phyloP scores from a whole-genome alignment of 2,797 vertebrate genomes.

The Enteromius viviparus region DNA sequence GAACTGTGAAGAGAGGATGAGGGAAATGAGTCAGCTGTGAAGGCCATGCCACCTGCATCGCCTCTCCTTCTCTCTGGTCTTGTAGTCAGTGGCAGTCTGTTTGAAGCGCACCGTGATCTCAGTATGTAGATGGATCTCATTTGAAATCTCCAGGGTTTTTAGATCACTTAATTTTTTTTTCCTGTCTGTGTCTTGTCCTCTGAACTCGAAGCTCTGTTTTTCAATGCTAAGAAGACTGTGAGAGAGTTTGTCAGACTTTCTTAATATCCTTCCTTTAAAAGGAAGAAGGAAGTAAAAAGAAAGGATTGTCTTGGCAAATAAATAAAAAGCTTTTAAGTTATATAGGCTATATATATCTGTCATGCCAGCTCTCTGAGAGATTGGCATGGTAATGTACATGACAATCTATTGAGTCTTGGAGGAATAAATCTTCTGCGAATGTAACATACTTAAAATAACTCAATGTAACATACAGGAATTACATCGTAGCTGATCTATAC shows the following conservation, averaged over 20 bases:
- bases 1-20: conserved; percentile 47
- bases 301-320: background rate
- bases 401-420: no score
- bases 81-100: conserved; percentile 26
- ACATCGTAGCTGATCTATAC: no score
- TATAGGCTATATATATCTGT: background rate
- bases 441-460: no score
- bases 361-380: no score
- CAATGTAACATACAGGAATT: no score
- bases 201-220: conserved; percentile 18
- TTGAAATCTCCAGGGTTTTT: conserved; percentile 20
- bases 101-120: conserved; percentile 34
- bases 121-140: conserved; percentile 21
- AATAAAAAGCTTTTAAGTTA: conserved; percentile 19
- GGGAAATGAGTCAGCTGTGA: conserved; percentile 38
- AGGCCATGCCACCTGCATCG: conserved; percentile 20
- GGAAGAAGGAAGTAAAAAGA: background rate
- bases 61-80: conserved; percentile 4
- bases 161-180: conserved; percentile 27
- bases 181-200: background rate
- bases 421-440: no score
- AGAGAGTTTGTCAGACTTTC: background rate
- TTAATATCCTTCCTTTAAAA: background rate
- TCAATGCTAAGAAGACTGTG: conserved; percentile 15
- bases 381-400: no score